Evolutionary conservation across 2,888 invertebrate species (phyloP).

Genomic region (Nycteola revayana): DNA sequence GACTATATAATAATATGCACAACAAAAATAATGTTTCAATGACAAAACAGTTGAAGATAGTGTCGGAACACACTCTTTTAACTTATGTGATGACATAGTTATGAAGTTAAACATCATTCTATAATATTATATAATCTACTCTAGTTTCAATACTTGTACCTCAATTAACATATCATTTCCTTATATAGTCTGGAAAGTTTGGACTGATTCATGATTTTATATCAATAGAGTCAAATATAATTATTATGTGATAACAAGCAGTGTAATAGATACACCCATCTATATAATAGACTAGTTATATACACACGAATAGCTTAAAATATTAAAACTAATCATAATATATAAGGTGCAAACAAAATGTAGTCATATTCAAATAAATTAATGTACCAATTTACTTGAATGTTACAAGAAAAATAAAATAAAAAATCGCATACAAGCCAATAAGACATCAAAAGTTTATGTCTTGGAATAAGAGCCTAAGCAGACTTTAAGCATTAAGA

Average conservation of each 20-base stretch:
- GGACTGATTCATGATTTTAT: slow-evolving; percentile 40
- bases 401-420: no score
- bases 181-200: slow-evolving; percentile 55
- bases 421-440: no score
- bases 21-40: slow-evolving; percentile 43
- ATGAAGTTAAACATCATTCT: slow-evolving; percentile 38
- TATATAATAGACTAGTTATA: slow-evolving; percentile 49
- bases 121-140: slow-evolving; percentile 43
- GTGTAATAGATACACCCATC: slow-evolving; percentile 40
- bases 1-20: slow-evolving; percentile 52
- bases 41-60: slow-evolving; percentile 29
- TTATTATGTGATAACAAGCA: slow-evolving; percentile 37
- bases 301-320: slow-evolving; percentile 44
- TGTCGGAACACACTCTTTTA: slow-evolving; percentile 28
- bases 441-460: no score
- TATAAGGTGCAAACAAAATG: no score
- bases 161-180: slow-evolving; percentile 46
- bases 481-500: no score
- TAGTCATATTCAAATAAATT: no score
- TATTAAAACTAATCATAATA: no score
- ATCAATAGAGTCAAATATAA: slow-evolving; percentile 28
- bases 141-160: slow-evolving; percentile 59
- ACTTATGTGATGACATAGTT: slow-evolving; percentile 35
- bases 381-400: no score
- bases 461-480: no score